Evolutionary conservation across 2,888 invertebrate genomes (phyloP), one percentile per base, ranked within the genome.

Genomic region (Aleiodes alternator): DNA sequence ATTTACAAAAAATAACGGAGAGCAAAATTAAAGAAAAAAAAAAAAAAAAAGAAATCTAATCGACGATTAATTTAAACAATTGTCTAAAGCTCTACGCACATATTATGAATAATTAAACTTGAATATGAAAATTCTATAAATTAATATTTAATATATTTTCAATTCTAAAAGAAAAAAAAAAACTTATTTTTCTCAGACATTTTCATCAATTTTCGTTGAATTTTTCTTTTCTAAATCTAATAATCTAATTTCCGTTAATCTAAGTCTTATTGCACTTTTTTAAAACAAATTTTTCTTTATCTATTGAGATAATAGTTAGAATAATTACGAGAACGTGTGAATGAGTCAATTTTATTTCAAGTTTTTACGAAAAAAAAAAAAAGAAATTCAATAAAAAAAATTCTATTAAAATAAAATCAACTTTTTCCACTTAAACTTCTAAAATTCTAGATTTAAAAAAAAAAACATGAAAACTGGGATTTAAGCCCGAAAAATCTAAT

Each of bases 201-300:
- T n/a, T 69, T 43, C 43, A 16, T 0, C 29, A 31, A 31, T 31
- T 11, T 61, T 12, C n/a, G 3, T 51, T 64, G 9, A 16, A 4
- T 53, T 16, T 69, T n/a, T 34, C 34, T 53, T 23, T 23, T 43
- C 34, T 31, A 53, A 50, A 51, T 71, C 61, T 75, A 75, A 23
- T 23, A 23, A 66, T 53, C 50, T 48, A 79, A 69, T 75, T 23
- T 76, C 73, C 78, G 61, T 48, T 75, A 77, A 78, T 69, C 64
- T 43, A 82, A 81, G 77, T 80, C 76, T 82, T 84, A 85, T 85
- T 84, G 85, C 84, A 85, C 85, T 78, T 81, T 82, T 43, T 43
- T 80, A 76, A 79, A 77, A 80, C 79, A 79, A 73, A 29, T 68
- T 79, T 78, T 80, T 77, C 74, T 78, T 80, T 80, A 56, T 68